Percentiles rank a stretch among this genome's conserved stretches.
These are phyloP conservation scores for Drosophila neotestacea DNA, from an alignment of 2,888 invertebrate genomes.

Conservation along the genomic window DNA sequence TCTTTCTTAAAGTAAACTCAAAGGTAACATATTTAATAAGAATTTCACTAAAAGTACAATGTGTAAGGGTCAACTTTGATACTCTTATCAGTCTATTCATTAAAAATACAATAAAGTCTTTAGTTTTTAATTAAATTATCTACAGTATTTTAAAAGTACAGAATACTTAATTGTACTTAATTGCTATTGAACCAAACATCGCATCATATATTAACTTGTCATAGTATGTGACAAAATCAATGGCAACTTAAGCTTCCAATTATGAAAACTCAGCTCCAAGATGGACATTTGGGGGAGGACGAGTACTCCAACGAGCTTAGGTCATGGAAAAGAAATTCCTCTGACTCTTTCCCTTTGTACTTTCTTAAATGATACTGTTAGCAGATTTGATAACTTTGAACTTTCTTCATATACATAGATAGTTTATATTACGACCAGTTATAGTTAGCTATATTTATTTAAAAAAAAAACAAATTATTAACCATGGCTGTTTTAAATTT, in stretches of 20 bases:
- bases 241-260: conserved; percentile 43
- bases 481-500: too few relatives aligned
- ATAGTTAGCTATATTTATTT: too few relatives aligned
- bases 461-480: too few relatives aligned
- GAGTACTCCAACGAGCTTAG: neutral
- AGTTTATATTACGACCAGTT: too few relatives aligned
- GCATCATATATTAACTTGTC: conserved; percentile 40
- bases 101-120: too few relatives aligned
- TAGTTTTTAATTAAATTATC: neutral
- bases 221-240: conserved; percentile 44
- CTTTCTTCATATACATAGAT: too few relatives aligned
- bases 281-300: conserved; percentile 9
- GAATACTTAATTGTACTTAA: conserved; percentile 19
- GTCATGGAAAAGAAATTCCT: neutral
- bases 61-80: too few relatives aligned
- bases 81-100: too few relatives aligned
- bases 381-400: too few relatives aligned
- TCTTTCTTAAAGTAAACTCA: too few relatives aligned
- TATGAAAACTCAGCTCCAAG: conserved; percentile 30
- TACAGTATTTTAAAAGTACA: neutral
- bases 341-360: neutral
- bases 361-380: neutral
- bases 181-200: conserved; percentile 25
- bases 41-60: too few relatives aligned
- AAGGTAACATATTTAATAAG: too few relatives aligned